phyloP scores from a whole-genome alignment of 1,140 invertebrate genomes.

The Cydia splendana region DNA sequence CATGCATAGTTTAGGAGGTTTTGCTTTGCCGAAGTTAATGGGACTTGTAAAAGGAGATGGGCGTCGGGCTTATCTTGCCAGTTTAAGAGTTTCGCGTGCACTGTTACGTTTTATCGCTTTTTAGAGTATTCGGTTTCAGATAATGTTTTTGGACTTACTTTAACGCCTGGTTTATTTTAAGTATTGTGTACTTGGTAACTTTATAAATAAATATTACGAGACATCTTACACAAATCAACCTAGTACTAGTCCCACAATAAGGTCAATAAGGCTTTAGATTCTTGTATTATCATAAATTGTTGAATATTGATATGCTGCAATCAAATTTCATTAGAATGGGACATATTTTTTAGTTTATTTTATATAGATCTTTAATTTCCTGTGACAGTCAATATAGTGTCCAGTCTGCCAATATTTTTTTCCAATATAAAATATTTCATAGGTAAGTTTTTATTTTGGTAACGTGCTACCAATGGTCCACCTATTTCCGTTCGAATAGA shows the following conservation, averaged over 20 bases:
- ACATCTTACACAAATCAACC: no score
- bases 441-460: background rate
- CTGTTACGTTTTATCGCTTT: background rate
- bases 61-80: conserved; percentile 55
- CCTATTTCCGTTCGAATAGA: background rate
- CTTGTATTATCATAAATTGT: no score
- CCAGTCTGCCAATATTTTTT: background rate
- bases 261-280: no score
- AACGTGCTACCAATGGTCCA: background rate
- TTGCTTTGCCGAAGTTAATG: conserved; percentile 73
- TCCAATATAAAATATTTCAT: conserved; percentile 3
- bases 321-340: no score
- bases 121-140: background rate
- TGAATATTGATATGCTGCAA: no score
- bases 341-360: background rate
- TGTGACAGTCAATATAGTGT: background rate
- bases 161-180: background rate
- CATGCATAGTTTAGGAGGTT: conserved; percentile 68
- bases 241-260: no score
- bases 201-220: background rate
- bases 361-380: background rate
- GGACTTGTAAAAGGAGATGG: conserved; percentile 57
- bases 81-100: conserved; percentile 38
- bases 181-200: background rate
- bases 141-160: background rate